These are phyloP conservation scores for Eclectus roratus DNA, from an alignment of 2,113 vertebrate species.

Conservation along the genomic window DNA sequence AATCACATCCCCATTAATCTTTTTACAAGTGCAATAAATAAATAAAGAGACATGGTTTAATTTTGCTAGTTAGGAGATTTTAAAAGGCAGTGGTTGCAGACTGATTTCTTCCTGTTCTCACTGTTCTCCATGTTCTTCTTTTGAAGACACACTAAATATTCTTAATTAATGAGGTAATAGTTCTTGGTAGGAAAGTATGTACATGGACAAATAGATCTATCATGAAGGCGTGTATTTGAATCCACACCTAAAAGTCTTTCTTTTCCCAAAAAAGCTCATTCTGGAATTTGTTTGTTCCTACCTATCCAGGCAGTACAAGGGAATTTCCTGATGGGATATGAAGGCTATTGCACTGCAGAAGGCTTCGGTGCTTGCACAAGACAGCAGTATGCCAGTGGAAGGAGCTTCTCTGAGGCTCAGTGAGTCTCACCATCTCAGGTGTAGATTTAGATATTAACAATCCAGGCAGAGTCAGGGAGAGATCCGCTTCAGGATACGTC, in stretches of 20 bases:
- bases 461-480: not conserved
- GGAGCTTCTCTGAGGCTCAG: not conserved
- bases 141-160: conserved; percentile 20
- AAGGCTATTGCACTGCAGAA: not conserved
- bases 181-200: not conserved
- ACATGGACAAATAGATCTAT: not conserved
- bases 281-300: not conserved
- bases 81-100: conserved; percentile 61
- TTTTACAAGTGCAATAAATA: conserved; percentile 80
- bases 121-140: conserved; percentile 14
- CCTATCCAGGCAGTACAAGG: fast-evolving
- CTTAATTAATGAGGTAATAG: conserved; percentile 12
- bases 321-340: not conserved
- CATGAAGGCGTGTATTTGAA: not conserved
- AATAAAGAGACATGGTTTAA: conserved; percentile 78
- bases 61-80: conserved; percentile 74
- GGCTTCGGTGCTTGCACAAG: not conserved
- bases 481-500: fast-evolving
- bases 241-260: not conserved
- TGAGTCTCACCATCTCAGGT: not conserved
- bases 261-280: not conserved
- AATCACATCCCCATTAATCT: conserved; percentile 78
- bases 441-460: not conserved
- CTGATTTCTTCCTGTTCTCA: conserved; percentile 11
- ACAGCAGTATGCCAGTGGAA: fast-evolving